phyloP scores from a whole-genome alignment of 2,888 invertebrate species.

The Trachelus tabidus region DNA sequence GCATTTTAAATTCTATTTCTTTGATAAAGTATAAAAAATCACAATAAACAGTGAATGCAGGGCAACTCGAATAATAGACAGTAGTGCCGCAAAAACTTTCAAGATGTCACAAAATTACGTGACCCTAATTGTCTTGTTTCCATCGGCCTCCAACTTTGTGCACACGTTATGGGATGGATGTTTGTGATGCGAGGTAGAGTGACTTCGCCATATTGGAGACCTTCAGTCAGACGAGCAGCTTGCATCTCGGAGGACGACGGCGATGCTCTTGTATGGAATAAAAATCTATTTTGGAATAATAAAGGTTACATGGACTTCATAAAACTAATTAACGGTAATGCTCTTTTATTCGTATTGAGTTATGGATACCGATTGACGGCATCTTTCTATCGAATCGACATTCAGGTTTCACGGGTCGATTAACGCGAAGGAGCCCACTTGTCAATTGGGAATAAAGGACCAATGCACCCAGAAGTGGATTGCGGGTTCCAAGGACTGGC shows the following conservation, averaged over 20 bases:
- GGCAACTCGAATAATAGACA: too few species aligned
- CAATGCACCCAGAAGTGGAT: conserved; percentile 23
- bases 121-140: conserved; percentile 13
- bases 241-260: conserved; percentile 39
- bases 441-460: not conserved
- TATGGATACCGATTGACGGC: too few species aligned
- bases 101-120: not conserved
- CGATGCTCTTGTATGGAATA: conserved; percentile 39
- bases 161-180: conserved; percentile 9
- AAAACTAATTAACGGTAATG: not conserved
- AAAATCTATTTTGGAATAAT: conserved; percentile 22
- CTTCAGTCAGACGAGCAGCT: not conserved
- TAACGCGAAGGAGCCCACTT: too few species aligned
- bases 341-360: not conserved
- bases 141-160: conserved; percentile 6
- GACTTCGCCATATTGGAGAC: too few species aligned
- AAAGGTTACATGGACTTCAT: rapidly evolving
- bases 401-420: not conserved
- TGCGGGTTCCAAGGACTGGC: conserved; percentile 29
- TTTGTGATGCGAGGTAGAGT: conserved; percentile 16
- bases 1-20: too few species aligned
- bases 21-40: too few species aligned
- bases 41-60: too few species aligned
- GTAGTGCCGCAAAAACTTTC: too few species aligned
- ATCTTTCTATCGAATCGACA: too few species aligned